These are phyloP conservation scores for Yponomeuta cagnagella DNA, from an alignment of 2,888 invertebrate species.

Conservation along the genomic window DNA sequence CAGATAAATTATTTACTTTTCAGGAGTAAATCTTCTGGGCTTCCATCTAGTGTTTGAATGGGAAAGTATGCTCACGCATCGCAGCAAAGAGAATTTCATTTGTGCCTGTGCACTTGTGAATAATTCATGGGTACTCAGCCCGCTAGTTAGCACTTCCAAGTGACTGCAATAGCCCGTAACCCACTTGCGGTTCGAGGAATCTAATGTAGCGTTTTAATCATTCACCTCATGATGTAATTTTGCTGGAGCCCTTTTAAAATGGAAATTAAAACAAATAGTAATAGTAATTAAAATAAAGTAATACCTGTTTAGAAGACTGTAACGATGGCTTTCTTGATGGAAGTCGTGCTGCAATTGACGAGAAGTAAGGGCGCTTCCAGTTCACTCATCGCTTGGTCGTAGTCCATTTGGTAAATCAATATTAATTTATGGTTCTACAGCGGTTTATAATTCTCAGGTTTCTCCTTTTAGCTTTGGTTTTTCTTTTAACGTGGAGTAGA, in stretches of 20 bases:
- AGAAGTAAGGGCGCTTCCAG: slow-evolving; percentile 15
- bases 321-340: background rate
- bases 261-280: slow-evolving; percentile 10
- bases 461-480: background rate
- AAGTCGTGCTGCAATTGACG: background rate
- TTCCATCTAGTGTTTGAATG: background rate
- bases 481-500: background rate
- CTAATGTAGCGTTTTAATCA: slow-evolving; percentile 22
- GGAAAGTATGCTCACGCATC: slow-evolving; percentile 14
- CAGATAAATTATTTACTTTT: background rate
- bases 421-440: slow-evolving; percentile 20
- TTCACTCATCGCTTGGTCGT: slow-evolving; percentile 4
- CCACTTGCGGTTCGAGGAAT: slow-evolving; percentile 53
- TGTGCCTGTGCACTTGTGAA: slow-evolving; percentile 43
- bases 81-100: slow-evolving; percentile 31
- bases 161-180: slow-evolving; percentile 32
- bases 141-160: slow-evolving; percentile 9
- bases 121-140: slow-evolving; percentile 45
- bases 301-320: background rate
- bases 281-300: too few relatives aligned
- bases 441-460: slow-evolving; percentile 1
- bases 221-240: slow-evolving; percentile 2
- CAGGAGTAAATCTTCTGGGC: background rate
- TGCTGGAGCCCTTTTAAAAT: background rate
- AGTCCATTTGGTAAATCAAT: slow-evolving; percentile 26